Evolutionary conservation across 53 echinoderm and acorn worm species (phyloP).

Genomic region (Echinometra lucunter): DNA sequence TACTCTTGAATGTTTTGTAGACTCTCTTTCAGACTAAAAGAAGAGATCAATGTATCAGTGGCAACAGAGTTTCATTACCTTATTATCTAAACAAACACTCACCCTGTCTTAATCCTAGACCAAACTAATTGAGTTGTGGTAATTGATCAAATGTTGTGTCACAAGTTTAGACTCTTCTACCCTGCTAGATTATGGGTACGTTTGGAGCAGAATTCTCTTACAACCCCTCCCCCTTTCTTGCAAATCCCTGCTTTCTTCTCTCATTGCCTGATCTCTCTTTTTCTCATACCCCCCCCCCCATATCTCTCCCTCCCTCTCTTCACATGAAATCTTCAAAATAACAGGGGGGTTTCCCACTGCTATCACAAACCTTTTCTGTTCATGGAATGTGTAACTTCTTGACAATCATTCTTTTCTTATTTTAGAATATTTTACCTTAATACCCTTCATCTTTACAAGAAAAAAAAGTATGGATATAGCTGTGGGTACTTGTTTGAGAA

Average conservation of each 20-base stretch:
- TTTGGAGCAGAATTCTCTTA: neutral
- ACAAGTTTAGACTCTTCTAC: slow-evolving; percentile 8
- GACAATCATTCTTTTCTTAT: no score
- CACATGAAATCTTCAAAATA: no score
- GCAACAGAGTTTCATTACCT: slow-evolving; percentile 50
- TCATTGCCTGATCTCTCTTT: no score
- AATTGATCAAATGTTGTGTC: slow-evolving; percentile 49
- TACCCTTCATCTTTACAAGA: no score
- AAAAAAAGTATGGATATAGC: no score
- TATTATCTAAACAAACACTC: slow-evolving; percentile 45
- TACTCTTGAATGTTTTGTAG: neutral
- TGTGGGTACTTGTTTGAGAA: neutral
- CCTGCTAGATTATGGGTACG: neutral
- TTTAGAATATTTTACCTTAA: no score
- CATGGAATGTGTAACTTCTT: no score
- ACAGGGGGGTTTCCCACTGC: no score
- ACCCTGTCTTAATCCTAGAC: slow-evolving; percentile 7
- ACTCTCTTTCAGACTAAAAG: neutral
- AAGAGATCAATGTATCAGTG: slow-evolving; percentile 18
- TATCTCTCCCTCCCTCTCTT: neutral
- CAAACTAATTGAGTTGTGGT: slow-evolving; percentile 56
- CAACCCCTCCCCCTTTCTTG: neutral
- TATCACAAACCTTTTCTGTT: no score
- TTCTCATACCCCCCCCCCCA: neutral
- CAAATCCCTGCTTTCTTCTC: neutral